Evolutionary conservation across 2,797 vertebrate genomes (phyloP), one percentile per base, ranked within the genome.

Genomic region (Gymnothorax javanicus): DNA sequence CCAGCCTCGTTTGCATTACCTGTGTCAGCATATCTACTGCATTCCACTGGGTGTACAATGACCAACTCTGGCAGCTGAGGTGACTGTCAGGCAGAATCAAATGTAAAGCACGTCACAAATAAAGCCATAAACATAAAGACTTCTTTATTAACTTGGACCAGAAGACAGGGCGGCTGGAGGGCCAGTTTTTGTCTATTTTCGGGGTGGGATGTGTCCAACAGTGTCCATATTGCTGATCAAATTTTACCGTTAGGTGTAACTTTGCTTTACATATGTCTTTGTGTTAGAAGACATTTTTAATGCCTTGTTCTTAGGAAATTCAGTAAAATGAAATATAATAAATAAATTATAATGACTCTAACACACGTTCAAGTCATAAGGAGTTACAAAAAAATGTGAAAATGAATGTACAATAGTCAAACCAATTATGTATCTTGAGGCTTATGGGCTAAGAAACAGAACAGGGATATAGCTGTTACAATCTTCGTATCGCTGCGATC

Each of bases 1-100:
- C 88, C 88, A 87, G 86, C 7, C 2, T 67, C 90, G 88, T 94
- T 94, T 93, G 91, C 90, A 93, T 89, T 91, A 89, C 7, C 0
- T 88, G 90, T 87, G 85, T 69, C 87, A 58, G 3, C 87, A 86
- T 85, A 52, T 71, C 20, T 0, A 84, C 86, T 62, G 52, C 12
- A 43, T 88, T 88, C 91, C 90, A 86, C 9, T 84, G 90, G 84
- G 8, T 75, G 54, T 83, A 50, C 85, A 85, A 88, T 71, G 60
- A 62, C 57, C 77, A 56, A 81, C 56, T 62, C 43, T n/a, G 23
- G 88, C 89, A 0, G 75, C 33, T 71, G 0, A 84, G 12, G n/a
- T 27, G 54, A 62, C 23, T 62, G 75, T 75, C 54, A 83, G 84
- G 20, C 1, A 75, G 33, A 25, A 25, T 57, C 9, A 25, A 12